Base-by-base conservation (phyloP, 2,797 vertebrate species). In the Scleropages formosus region DNA sequence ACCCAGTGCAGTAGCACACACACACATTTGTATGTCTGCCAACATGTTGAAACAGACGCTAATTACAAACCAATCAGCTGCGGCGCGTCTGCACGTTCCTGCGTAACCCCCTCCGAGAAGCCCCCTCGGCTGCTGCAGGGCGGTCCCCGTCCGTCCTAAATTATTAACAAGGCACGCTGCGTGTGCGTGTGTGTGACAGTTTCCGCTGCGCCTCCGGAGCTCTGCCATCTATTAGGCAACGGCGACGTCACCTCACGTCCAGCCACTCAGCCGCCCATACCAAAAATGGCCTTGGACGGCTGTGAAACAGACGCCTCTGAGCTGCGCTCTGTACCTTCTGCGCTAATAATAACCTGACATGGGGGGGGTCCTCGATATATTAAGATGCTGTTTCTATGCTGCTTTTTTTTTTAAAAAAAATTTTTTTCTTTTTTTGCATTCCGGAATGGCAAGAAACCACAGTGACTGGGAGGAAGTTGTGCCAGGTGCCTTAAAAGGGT, bases 371-470 rank as follows among this genome's bases (percentile, higher is more conserved):
- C 53, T 56, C 22, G 2, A 9, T 22, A 26, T 10, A n/a, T 49
- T 47, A 49, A 46, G 2, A 69, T 39, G 20, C 18, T 20, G 6
- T 6, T 11, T 16, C 3, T 26, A 31, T 13, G 16, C 6, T 20
- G 15, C 15, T 66, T 13, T 31, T 16, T 44, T 12, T 13, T 13
- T 22, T 6, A 24, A n/a, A 63, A 24, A 18, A 61, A 4, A 18
- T 56, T 10, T 56, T 6, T 39, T 39, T 39, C 39, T 31, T 2
- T 39, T 31, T 31, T 39, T 46, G 12, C 47, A n/a, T 64, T n/a
- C 90, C 91, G 91, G 91, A 92, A 91, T 87, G 77, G 82, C 85
- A 91, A 90, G 89, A 86, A 86, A 88, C 87, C 82, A 78, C 75
- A 27, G 68, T 72, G 83, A 67, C 70, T 76, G 62, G 79, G 81